Evolutionary conservation across 2,888 invertebrate species (phyloP).

Genomic region (Abrostola triplasia): DNA sequence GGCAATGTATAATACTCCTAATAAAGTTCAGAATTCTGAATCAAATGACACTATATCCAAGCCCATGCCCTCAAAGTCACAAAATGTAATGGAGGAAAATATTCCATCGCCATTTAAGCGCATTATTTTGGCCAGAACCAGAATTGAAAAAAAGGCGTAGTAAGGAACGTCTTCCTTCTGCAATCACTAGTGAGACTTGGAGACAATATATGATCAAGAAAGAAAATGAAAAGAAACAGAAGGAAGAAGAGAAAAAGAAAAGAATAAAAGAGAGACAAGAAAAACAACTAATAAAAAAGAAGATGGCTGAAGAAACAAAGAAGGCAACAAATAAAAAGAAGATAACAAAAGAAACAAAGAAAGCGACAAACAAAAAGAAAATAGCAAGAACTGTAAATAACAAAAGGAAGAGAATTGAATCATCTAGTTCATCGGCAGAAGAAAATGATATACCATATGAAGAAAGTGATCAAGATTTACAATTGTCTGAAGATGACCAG

Average conservation of each 20-base stretch:
- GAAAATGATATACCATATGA: background rate
- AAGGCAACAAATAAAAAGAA: background rate
- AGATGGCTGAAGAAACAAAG: background rate
- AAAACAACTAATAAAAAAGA: background rate
- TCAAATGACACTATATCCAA: too few species aligned
- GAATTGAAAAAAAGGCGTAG: background rate
- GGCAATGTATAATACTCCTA: too few species aligned
- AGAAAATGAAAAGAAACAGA: background rate
- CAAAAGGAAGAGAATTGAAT: background rate
- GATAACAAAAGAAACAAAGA: background rate
- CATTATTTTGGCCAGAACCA: conserved; percentile 12
- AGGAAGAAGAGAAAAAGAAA: conserved; percentile 2
- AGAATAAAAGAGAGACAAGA: conserved; percentile 1
- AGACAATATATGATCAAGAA: background rate
- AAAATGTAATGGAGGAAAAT: background rate
- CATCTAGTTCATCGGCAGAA: background rate
- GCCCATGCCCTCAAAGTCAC: conserved; percentile 3
- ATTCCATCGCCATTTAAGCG: background rate
- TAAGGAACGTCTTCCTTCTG: background rate
- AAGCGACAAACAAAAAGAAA: too few species aligned
- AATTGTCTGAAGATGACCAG: background rate
- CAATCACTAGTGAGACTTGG: background rate
- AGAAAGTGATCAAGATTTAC: background rate
- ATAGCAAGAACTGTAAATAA: background rate
- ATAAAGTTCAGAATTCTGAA: conserved; percentile 1